A percentile compares a stretch with the other conserved stretches of the same genome.
Evolutionary conservation across 2,797 vertebrate species (phyloP).

Genomic region (Parambassis ranga): DNA sequence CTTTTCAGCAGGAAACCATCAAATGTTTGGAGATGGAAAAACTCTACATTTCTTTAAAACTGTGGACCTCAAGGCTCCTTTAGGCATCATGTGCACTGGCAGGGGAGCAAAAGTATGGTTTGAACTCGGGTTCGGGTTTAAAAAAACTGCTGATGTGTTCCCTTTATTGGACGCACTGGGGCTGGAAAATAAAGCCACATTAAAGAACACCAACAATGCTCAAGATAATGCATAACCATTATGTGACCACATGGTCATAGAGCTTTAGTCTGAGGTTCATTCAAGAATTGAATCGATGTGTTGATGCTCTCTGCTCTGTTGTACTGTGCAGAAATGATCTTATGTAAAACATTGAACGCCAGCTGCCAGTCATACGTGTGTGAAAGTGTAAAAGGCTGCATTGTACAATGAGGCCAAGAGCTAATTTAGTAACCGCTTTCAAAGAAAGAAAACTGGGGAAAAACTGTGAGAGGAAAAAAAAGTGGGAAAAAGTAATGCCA

Average conservation of each 20-base stretch:
- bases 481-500: constrained; percentile 38
- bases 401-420: constrained; percentile 35
- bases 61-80: constrained; percentile 25
- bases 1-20: constrained; percentile 42
- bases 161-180: constrained; percentile 50
- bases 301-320: constrained; percentile 1
- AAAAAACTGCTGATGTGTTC: constrained; percentile 67
- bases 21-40: constrained; percentile 53
- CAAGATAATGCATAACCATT: constrained; percentile 56
- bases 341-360: constrained; percentile 17
- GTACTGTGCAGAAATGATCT: constrained; percentile 9
- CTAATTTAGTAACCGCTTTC: constrained; percentile 30
- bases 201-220: constrained; percentile 56
- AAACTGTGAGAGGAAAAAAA: constrained; percentile 34
- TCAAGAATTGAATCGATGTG: constrained; percentile 24
- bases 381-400: constrained; percentile 25
- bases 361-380: constrained; percentile 31
- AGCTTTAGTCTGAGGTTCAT: constrained; percentile 35
- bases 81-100: constrained; percentile 28
- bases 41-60: constrained; percentile 20
- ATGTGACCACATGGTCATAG: constrained; percentile 37
- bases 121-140: constrained; percentile 58
- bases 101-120: constrained; percentile 49
- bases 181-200: constrained; percentile 66
- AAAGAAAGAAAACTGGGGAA: constrained; percentile 37